phyloP scores from a whole-genome alignment of 2,888 invertebrate species.

The Ctenicera cuprea region DNA sequence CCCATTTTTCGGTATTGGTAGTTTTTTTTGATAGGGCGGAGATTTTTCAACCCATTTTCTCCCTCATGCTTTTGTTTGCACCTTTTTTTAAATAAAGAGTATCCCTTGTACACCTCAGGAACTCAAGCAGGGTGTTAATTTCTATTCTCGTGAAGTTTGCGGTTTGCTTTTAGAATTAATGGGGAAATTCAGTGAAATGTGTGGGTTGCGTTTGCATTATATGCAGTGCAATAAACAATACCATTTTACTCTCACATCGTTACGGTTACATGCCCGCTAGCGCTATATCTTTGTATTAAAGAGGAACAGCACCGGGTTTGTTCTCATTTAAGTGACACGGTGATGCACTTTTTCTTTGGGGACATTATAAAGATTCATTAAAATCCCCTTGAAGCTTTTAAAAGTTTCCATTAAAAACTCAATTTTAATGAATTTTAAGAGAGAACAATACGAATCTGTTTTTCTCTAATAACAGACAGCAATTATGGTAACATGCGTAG shows the following conservation, averaged over 20 bases:
- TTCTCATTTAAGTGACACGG: constrained; percentile 13
- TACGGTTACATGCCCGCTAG: constrained; percentile 41
- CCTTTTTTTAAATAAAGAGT: neutral
- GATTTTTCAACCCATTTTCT: too few species aligned
- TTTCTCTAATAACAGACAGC: too few species aligned
- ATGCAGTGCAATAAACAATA: constrained; percentile 43
- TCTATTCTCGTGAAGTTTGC: neutral
- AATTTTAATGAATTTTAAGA: too few species aligned
- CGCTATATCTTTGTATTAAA: constrained; percentile 3
- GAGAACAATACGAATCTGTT: too few species aligned
- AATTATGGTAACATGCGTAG: neutral
- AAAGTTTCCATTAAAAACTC: neutral
- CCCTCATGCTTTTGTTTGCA: too few species aligned
- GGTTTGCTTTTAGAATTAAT: constrained; percentile 11
- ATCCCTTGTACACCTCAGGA: neutral
- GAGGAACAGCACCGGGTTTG: constrained; percentile 7
- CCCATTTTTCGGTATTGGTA: too few species aligned
- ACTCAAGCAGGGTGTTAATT: neutral
- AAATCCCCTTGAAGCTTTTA: neutral
- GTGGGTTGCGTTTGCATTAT: constrained; percentile 29
- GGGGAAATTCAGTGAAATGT: constrained; percentile 40
- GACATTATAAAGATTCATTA: constrained; percentile 6
- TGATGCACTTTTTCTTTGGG: constrained; percentile 23
- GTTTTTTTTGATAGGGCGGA: too few species aligned
- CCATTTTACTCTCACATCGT: constrained; percentile 36